A percentile compares a stretch with the other conserved stretches of the same genome.
Conservation (phyloP, 2,888 invertebrate species). For the Pelosia muscerda region DNA sequence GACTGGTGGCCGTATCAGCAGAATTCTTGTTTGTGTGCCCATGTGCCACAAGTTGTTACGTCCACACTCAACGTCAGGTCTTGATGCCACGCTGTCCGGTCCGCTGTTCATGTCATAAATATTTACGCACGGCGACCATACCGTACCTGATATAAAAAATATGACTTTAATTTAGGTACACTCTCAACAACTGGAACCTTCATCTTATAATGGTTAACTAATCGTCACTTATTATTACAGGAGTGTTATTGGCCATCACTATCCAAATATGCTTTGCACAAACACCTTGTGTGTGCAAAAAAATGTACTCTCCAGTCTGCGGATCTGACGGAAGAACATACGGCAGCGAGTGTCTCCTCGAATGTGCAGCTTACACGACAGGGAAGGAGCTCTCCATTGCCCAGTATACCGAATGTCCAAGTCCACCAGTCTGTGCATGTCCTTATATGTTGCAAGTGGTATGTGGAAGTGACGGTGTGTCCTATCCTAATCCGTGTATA, state of each 20-base stretch:
- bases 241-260: not conserved
- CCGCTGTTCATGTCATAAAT: no score
- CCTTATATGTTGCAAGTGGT: not conserved
- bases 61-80: no score
- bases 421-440: not conserved
- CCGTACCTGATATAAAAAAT: no score
- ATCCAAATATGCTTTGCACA: not conserved
- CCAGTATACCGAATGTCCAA: no score
- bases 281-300: not conserved
- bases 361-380: not conserved
- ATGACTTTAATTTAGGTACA: no score
- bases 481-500: slow-evolving; percentile 8
- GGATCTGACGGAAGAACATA: slow-evolving; percentile 7
- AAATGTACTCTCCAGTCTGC: not conserved
- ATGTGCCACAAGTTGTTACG: no score
- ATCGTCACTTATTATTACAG: not conserved
- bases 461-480: slow-evolving; percentile 17
- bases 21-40: no score
- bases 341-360: not conserved
- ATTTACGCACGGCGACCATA: no score
- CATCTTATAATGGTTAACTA: not conserved
- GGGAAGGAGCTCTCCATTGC: not conserved
- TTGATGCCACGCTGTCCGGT: no score
- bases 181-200: no score
- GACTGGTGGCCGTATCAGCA: no score